phyloP scores from a whole-genome alignment of 1,140 invertebrate genomes.

The Hyles vespertilio region DNA sequence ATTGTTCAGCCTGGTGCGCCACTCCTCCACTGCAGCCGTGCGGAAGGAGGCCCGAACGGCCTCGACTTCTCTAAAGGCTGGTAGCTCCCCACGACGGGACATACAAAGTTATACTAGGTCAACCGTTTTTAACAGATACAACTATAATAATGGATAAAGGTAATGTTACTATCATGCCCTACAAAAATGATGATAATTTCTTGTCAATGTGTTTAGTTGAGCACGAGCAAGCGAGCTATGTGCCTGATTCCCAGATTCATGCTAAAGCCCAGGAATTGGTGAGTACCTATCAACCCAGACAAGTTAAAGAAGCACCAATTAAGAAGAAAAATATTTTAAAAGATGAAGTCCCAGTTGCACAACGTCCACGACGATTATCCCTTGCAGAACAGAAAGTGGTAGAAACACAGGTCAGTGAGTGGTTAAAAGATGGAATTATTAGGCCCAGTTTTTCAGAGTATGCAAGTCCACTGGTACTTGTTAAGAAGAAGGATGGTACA shows the following conservation, averaged over 20 bases:
- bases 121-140: slow-evolving; percentile 14
- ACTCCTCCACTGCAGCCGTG: no score
- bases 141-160: slow-evolving; percentile 18
- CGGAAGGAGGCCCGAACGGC: no score
- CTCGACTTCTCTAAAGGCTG: no score
- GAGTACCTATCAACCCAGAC: slow-evolving; percentile 9
- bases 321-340: slow-evolving; percentile 24
- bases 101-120: slow-evolving; percentile 16
- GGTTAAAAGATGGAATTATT: slow-evolving; percentile 39
- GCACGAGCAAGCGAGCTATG: neutral
- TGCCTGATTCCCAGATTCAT: neutral
- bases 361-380: slow-evolving; percentile 34
- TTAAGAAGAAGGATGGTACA: slow-evolving; percentile 67
- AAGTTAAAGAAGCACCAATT: slow-evolving; percentile 14
- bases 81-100: no score
- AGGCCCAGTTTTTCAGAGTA: slow-evolving; percentile 47
- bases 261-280: neutral
- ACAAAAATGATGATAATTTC: neutral
- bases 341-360: slow-evolving; percentile 29
- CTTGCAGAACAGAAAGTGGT: slow-evolving; percentile 33
- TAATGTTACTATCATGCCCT: neutral
- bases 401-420: slow-evolving; percentile 38
- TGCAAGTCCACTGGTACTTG: slow-evolving; percentile 63
- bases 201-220: no score
- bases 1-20: no score